Evolutionary conservation across 1,140 invertebrate genomes (phyloP), one percentile per base, ranked within the genome.

Genomic region (Maniola jurtina): DNA sequence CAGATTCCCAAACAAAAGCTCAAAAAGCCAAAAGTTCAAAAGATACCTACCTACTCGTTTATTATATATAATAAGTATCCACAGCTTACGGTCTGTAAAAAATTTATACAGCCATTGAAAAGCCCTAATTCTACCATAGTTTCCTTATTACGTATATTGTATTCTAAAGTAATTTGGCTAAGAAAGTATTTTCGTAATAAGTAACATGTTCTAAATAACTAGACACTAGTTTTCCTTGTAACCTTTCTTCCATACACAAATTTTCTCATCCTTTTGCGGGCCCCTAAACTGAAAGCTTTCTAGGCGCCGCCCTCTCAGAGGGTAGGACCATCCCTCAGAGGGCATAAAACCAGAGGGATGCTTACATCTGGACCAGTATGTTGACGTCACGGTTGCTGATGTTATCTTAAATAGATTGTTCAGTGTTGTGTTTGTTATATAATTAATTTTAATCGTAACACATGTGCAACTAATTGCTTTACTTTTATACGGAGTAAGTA

Each of bases 281-380:
- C 34, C 64, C 60, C 58, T 70, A 73, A 61, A 62, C 25, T 47
- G 54, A 63, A 64, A 73, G 47, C 66, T 72, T 55, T 11, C 61
- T 63, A 68, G 47, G 81, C 65, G 40, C 75, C 82, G 81, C 83
- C 84, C 79, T 83, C 77, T 72, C 33, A 35, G 75, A 78, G 74
- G 66, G 73, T 72, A 36, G 67, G 73, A 70, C 76, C 83, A 79
- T 67, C 80, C 86, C 76, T 74, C 67, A 64, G 66, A 71, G 65
- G 72, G 66, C 60, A 80, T 87, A 87, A 78, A 87, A 83, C 64
- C 68, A 47, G 76, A 85, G 84, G 82, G 84, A 86, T 83, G 82
- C 82, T 87, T 79, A 15, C 34, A 60, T 77, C 71, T 45, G 42
- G 42, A 45, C 42, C 42, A 45, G 42, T 45, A n/a, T 45, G 42